Conservation (phyloP, 1,140 invertebrate genomes). For the Drosophila novamexicana region DNA sequence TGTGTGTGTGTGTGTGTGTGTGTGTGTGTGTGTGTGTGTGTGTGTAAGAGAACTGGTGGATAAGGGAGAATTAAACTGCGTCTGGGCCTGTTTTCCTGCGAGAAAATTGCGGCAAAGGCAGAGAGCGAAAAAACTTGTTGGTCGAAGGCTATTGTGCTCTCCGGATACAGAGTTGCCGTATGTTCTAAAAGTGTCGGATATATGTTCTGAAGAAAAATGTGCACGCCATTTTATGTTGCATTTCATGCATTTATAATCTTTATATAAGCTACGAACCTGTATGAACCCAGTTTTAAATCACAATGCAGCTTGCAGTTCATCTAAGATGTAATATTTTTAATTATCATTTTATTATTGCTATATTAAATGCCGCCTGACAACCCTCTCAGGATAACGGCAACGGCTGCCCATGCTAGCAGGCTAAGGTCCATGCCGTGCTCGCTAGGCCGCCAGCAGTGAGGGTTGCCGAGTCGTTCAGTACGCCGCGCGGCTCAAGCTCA, state of each 20-base stretch:
- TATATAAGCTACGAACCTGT: background rate
- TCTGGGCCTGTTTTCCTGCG: slow-evolving; percentile 25
- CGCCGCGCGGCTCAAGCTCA: slow-evolving; percentile 60
- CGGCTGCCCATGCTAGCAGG: slow-evolving; percentile 17
- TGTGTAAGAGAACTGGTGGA: background rate
- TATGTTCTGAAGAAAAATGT: background rate
- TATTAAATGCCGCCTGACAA: slow-evolving; percentile 24
- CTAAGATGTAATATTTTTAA: too few species aligned
- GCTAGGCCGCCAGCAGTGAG: slow-evolving; percentile 56
- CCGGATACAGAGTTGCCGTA: slow-evolving; percentile 42
- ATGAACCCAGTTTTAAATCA: background rate
- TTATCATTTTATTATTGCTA: too few species aligned
- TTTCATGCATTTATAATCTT: background rate
- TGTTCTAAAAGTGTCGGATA: background rate
- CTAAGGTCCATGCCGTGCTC: slow-evolving; percentile 33
- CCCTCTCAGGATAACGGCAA: slow-evolving; percentile 35
- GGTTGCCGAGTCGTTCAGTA: slow-evolving; percentile 72
- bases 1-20: too few species aligned
- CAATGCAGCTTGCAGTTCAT: background rate
- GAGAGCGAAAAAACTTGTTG: slow-evolving; percentile 68
- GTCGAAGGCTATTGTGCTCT: slow-evolving; percentile 53
- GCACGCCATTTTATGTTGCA: too few species aligned
- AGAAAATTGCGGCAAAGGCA: slow-evolving; percentile 23
- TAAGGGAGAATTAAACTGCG: slow-evolving; percentile 22
- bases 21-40: slow-evolving; percentile 1